Conservation (phyloP, 2,797 vertebrate genomes). For the Glyptemys insculpta region DNA sequence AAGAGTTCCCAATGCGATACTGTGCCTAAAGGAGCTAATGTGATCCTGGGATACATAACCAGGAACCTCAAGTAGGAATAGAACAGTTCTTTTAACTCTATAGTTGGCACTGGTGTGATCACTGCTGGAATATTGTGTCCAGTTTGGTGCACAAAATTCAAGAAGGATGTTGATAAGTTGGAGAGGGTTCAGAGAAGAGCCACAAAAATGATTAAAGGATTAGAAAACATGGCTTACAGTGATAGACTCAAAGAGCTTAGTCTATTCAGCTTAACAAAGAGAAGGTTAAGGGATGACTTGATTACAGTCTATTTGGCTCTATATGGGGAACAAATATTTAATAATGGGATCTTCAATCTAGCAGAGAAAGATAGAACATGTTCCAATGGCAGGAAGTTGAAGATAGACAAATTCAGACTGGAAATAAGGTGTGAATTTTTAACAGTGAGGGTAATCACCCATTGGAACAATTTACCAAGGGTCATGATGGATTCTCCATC, state of each 20-base stretch:
- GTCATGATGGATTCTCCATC: neutral
- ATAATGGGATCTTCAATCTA: no score
- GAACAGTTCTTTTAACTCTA: neutral
- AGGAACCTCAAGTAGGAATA: neutral
- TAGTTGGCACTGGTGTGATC: neutral
- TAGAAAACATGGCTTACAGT: neutral
- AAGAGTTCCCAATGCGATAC: neutral
- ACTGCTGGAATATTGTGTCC: neutral
- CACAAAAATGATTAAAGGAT: neutral
- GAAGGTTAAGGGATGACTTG: no score
- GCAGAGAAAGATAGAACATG: no score
- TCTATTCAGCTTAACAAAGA: neutral
- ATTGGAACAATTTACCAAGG: neutral
- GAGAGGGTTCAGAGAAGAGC: no score
- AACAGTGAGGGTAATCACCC: neutral
- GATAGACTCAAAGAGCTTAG: neutral
- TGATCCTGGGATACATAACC: neutral
- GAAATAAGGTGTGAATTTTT: neutral
- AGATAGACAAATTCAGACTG: no score
- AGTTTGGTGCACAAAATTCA: neutral
- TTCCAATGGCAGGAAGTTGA: no score
- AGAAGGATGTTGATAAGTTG: neutral
- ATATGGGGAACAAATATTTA: no score
- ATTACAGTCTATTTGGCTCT: no score
- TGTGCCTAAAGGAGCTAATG: neutral